Conservation (phyloP, 2,888 invertebrate genomes). For the Ectemnius lituratus region DNA sequence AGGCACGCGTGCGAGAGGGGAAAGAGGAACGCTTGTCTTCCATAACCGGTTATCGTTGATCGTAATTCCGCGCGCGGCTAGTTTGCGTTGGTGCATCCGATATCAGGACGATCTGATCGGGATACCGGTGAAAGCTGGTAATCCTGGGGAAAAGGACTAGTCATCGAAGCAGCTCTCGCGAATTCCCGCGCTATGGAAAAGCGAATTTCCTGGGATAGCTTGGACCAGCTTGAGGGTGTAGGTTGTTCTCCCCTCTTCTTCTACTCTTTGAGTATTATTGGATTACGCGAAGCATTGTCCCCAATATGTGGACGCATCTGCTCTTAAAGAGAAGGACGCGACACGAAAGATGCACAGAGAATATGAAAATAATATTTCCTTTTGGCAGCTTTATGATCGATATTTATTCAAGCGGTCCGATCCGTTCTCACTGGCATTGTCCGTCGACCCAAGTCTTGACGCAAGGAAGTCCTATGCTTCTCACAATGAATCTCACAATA, state of each 20-base stretch:
- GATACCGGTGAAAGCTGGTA: neutral
- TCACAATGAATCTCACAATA: neutral
- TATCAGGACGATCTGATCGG: neutral
- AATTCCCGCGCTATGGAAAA: neutral
- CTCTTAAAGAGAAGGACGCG: conserved; percentile 26
- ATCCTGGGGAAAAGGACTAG: neutral
- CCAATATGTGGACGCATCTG: conserved; percentile 60
- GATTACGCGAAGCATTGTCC: conserved; percentile 67
- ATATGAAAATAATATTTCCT: conserved; percentile 77
- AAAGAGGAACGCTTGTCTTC: conserved; percentile 1
- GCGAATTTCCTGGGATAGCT: neutral
- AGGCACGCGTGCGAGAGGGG: neutral
- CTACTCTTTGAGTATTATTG: conserved; percentile 63
- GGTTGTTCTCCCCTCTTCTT: conserved; percentile 14
- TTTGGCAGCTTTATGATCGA: conserved; percentile 71
- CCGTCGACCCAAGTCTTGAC: neutral
- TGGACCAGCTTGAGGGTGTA: neutral
- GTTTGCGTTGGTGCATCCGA: neutral
- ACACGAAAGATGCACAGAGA: conserved; percentile 55
- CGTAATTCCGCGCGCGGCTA: conserved; percentile 12
- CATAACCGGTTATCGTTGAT: conserved; percentile 37
- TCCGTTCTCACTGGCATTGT: conserved; percentile 44
- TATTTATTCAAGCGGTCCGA: conserved; percentile 73
- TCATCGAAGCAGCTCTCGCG: neutral
- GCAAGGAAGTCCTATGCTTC: no score